These are phyloP conservation scores for Brachirus orientalis DNA, from an alignment of 2,113 vertebrate genomes.

Conservation along the genomic window DNA sequence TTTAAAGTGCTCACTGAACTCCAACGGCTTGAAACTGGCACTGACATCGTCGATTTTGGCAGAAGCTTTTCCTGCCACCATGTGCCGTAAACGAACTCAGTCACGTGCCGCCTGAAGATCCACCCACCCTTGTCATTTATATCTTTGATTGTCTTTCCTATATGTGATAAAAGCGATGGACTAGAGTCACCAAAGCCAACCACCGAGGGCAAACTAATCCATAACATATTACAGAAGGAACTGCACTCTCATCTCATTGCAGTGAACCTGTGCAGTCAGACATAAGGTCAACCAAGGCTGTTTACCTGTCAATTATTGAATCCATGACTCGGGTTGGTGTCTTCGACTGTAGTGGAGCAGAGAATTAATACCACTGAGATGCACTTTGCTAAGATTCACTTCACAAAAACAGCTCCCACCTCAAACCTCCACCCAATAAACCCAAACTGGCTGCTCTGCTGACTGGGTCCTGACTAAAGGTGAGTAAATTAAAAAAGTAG, in stretches of 20 bases:
- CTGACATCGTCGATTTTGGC: no score
- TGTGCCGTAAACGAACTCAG: no score
- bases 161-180: not conserved
- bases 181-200: not conserved
- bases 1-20: no score
- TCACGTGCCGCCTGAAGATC: no score
- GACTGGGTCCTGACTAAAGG: slow-evolving; percentile 48
- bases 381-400: slow-evolving; percentile 52
- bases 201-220: slow-evolving; percentile 41
- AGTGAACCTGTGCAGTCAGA: slow-evolving; percentile 10
- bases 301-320: slow-evolving; percentile 47
- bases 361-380: slow-evolving; percentile 32
- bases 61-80: no score
- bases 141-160: not conserved
- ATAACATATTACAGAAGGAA: slow-evolving; percentile 35
- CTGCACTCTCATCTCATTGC: not conserved
- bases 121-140: no score
- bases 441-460: slow-evolving; percentile 47
- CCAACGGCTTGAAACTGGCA: no score
- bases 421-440: slow-evolving; percentile 52
- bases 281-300: slow-evolving; percentile 38
- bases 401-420: slow-evolving; percentile 29
- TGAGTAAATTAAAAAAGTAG: not conserved
- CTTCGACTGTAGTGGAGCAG: slow-evolving; percentile 18
- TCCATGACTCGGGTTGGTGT: slow-evolving; percentile 37